A percentile compares a stretch with the other conserved stretches of the same genome.
Evolutionary conservation across 2,888 invertebrate species (phyloP).

Genomic region (Cheilosia impressa): DNA sequence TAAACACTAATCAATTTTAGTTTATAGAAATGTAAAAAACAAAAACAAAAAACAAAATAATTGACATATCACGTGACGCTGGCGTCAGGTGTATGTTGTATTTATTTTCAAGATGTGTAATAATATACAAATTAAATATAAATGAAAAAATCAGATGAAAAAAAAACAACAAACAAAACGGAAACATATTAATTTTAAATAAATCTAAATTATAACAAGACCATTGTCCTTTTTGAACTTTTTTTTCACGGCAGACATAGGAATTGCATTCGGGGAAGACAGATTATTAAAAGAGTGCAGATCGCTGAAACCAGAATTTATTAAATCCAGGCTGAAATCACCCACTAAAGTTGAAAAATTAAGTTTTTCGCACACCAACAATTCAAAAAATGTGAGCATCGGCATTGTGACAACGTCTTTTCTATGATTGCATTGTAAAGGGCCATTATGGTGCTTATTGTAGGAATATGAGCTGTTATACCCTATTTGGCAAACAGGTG

Average conservation of each 20-base stretch:
- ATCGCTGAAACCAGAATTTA: no score
- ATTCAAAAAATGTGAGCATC: no score
- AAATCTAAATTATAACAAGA: constrained; percentile 74
- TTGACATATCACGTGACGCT: constrained; percentile 76
- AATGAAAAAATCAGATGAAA: constrained; percentile 70
- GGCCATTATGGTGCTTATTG: no score
- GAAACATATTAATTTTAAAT: constrained; percentile 75
- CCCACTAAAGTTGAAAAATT: no score
- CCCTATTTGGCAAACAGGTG: no score
- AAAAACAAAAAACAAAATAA: constrained; percentile 64
- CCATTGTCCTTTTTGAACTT: background rate
- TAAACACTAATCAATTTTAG: constrained; percentile 74
- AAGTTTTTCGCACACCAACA: no score
- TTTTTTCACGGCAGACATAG: background rate
- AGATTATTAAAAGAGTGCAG: no score
- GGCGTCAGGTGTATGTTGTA: constrained; percentile 75
- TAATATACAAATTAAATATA: constrained; percentile 73
- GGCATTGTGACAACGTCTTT: no score
- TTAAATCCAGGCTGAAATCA: no score
- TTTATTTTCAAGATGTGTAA: constrained; percentile 75
- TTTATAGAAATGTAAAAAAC: constrained; percentile 65
- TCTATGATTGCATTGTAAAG: no score
- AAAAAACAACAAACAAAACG: constrained; percentile 67
- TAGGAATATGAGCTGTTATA: no score
- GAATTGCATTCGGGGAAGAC: background rate